Evolutionary conservation across 2,113 vertebrate species (phyloP).

Genomic region (Plectropomus leopardus): DNA sequence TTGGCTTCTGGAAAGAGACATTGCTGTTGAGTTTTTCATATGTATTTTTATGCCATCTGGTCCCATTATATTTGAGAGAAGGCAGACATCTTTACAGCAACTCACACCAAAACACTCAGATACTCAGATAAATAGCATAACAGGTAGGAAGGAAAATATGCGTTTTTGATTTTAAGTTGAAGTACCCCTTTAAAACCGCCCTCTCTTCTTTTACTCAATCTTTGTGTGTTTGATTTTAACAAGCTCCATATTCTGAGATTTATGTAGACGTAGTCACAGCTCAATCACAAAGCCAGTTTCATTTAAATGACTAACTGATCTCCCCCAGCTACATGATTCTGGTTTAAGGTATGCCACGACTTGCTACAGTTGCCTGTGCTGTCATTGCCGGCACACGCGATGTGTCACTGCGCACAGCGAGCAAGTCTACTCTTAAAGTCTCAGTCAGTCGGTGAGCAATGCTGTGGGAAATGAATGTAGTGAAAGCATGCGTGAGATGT

Average conservation of each 20-base stretch:
- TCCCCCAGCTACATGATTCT: constrained; percentile 39
- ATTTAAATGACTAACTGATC: constrained; percentile 44
- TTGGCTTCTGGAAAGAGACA: no score
- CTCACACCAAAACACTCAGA: no score
- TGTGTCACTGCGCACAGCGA: constrained; percentile 66
- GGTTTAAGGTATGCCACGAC: constrained; percentile 41
- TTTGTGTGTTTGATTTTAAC: neutral
- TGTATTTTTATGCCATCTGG: no score
- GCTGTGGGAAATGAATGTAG: constrained; percentile 76
- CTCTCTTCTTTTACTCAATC: neutral
- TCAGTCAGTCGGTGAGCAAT: constrained; percentile 60
- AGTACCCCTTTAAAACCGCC: neutral
- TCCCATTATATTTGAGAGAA: no score
- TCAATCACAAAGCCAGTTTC: constrained; percentile 38
- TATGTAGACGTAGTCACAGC: neutral
- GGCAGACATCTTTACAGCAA: no score
- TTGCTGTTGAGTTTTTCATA: no score
- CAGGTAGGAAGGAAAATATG: no score
- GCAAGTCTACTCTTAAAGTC: constrained; percentile 53
- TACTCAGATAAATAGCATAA: no score
- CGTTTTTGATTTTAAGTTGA: no score
- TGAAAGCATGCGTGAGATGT: constrained; percentile 82
- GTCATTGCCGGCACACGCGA: constrained; percentile 62
- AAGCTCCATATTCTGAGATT: constrained; percentile 12
- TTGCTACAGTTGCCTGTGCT: constrained; percentile 41